Evolutionary conservation across 2,113 vertebrate species (phyloP).

Genomic region (Spilogale gracilis): DNA sequence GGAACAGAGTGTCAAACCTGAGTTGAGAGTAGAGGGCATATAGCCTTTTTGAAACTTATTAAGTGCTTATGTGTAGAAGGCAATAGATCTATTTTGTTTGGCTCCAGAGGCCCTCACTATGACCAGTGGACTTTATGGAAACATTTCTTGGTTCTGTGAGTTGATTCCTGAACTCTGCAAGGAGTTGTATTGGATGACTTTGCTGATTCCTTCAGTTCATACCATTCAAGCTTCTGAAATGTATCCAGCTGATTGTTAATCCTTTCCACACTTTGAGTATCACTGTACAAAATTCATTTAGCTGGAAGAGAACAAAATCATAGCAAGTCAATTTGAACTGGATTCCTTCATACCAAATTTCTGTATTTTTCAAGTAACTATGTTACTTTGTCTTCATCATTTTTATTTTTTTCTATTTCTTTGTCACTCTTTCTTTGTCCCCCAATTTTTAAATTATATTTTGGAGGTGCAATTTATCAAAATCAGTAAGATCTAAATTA

Average conservation of each 20-base stretch:
- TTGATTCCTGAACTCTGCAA: slow-evolving; percentile 13
- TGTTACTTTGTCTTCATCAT: slow-evolving; percentile 21
- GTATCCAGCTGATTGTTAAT: slow-evolving; percentile 63
- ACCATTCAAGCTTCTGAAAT: slow-evolving; percentile 53
- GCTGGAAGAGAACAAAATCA: slow-evolving; percentile 46
- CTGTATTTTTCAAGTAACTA: not conserved
- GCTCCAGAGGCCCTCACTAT: slow-evolving; percentile 28
- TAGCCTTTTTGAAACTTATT: not conserved
- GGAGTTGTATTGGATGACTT: slow-evolving; percentile 56
- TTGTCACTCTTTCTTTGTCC: not conserved
- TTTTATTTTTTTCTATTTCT: slow-evolving; percentile 57
- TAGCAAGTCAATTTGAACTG: not conserved
- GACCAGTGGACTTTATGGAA: slow-evolving; percentile 40
- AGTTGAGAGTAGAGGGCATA: not conserved
- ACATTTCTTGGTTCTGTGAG: slow-evolving; percentile 30
- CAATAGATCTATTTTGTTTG: slow-evolving; percentile 57
- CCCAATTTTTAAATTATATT: slow-evolving; percentile 46
- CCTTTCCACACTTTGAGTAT: slow-evolving; percentile 30
- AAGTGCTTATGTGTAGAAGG: not conserved
- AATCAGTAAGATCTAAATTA: slow-evolving; percentile 5
- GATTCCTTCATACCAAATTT: slow-evolving; percentile 32
- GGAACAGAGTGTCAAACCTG: not conserved
- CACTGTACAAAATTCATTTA: slow-evolving; percentile 56
- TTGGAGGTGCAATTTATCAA: slow-evolving; percentile 5
- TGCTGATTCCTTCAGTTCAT: slow-evolving; percentile 32